A percentile compares a stretch with the other conserved stretches of the same genome.
Conservation (phyloP, 2,888 invertebrate genomes). For the Drosophila anomelani region DNA sequence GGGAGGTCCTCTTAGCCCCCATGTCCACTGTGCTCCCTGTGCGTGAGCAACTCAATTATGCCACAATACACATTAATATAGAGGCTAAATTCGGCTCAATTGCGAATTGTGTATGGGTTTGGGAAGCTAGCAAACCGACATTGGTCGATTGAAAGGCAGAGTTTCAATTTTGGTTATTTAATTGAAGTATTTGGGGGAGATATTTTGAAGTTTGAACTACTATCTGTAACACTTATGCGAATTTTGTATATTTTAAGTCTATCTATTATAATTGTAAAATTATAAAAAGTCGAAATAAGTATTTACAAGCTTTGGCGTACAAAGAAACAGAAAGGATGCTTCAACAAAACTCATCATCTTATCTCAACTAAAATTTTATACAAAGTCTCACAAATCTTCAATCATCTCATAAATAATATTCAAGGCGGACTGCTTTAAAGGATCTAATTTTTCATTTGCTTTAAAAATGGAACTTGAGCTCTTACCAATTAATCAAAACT, state of each 20-base stretch:
- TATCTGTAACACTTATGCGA: too few species aligned
- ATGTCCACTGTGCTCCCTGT: slow-evolving; percentile 17
- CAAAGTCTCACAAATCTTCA: too few species aligned
- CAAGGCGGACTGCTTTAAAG: not conserved
- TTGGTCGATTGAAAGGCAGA: not conserved
- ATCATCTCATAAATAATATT: not conserved
- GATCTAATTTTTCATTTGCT: not conserved
- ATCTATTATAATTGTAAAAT: too few species aligned
- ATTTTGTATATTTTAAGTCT: too few species aligned
- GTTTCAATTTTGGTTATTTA: not conserved
- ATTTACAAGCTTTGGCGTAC: not conserved
- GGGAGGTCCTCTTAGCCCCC: not conserved
- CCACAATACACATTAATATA: slow-evolving; percentile 50
- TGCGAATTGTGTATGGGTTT: slow-evolving; percentile 22
- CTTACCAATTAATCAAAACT: slow-evolving; percentile 8
- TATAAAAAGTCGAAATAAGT: too few species aligned
- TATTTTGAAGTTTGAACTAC: not conserved
- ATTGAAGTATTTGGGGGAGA: not conserved
- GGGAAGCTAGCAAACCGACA: not conserved
- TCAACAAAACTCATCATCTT: not conserved
- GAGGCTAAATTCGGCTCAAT: slow-evolving; percentile 37
- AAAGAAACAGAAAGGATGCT: not conserved
- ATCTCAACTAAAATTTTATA: not conserved
- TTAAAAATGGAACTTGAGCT: not conserved
- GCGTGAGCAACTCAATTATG: slow-evolving; percentile 63